phyloP scores from a whole-genome alignment of 2,797 vertebrate genomes.

The Sebastiscus albofasciatus region DNA sequence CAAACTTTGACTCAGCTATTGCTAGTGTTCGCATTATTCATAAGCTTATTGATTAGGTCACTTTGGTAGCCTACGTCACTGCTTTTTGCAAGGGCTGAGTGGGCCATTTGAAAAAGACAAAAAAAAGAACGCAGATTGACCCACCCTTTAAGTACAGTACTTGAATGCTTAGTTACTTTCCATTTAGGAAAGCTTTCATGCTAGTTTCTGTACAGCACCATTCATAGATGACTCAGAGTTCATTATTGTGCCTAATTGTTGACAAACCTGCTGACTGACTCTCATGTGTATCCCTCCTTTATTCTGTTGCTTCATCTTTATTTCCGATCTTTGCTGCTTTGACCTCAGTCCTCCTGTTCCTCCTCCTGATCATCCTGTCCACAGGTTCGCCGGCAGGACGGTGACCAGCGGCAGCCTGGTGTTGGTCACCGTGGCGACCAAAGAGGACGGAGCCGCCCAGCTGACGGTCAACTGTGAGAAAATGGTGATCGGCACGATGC shows the following conservation, averaged over 20 bases:
- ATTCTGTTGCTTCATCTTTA: slow-evolving; percentile 56
- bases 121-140: too few species aligned
- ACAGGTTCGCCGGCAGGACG: slow-evolving; percentile 93
- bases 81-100: too few species aligned
- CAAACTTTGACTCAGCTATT: too few species aligned
- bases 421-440: slow-evolving; percentile 89
- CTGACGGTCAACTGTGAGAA: slow-evolving; percentile 97
- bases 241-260: neutral
- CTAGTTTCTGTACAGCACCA: neutral
- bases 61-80: too few species aligned
- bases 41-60: too few species aligned
- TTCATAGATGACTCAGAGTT: neutral
- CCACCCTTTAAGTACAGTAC: neutral
- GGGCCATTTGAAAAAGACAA: too few species aligned
- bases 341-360: slow-evolving; percentile 79
- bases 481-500: slow-evolving; percentile 98
- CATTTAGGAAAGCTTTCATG: neutral
- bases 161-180: neutral
- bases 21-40: too few species aligned
- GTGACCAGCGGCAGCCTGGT: slow-evolving; percentile 92
- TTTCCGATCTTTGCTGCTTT: slow-evolving; percentile 66
- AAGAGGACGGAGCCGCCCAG: slow-evolving; percentile 80
- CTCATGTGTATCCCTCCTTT: slow-evolving; percentile 6
- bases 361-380: slow-evolving; percentile 63
- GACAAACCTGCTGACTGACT: neutral